Evolutionary conservation across 2,113 vertebrate genomes (phyloP), one percentile per base, ranked within the genome.

Genomic region (Neomonachus schauinslandi): DNA sequence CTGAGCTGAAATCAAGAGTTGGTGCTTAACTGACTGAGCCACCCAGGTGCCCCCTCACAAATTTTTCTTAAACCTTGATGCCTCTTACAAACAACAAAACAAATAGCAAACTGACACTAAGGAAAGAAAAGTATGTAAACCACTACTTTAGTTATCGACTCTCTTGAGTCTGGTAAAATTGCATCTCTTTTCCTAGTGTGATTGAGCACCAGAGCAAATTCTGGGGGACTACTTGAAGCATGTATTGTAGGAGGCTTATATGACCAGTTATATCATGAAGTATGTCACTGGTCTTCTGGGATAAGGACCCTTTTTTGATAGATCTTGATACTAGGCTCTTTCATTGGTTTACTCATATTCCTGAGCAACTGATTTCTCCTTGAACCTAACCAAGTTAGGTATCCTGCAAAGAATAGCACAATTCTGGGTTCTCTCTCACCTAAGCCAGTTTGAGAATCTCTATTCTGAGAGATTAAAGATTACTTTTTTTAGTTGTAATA

Each of bases 91-190:
- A 90, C 26, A 87, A 84, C 31, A 74, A 76, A 96, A 83, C 65
- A 97, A 72, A 74, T 51, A 86, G 22, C 63, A 93, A 91, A 94
- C 51, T 76, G 33, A 49, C 77, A 42, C 2, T 92, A 79, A 63
- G 46, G 88, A 93, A 92, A 86, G 87, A 89, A 94, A 92, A 94
- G 18, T 9, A 91, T 76, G 79, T 46, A 91, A 91, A 91, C n/a
- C 57, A 76, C 26, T 95, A 4, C 61, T 82, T 80, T 88, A 94
- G 63, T 76, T 89, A 51, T 55, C 22, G 24, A 88, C 39, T 33
- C 2, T 67, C 67, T 96, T 46, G 53, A 51, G 13, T 86, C 63
- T 95, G 6, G 31, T 90, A 87, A 94, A 61, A 51, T 90, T 92
- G 36, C 2, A 13, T 84, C 12, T 89, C 0, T 89, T 94, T 92